Evolutionary conservation across 2,113 vertebrate species (phyloP), one percentile per base, ranked within the genome.

Genomic region (Camelus bactrianus): DNA sequence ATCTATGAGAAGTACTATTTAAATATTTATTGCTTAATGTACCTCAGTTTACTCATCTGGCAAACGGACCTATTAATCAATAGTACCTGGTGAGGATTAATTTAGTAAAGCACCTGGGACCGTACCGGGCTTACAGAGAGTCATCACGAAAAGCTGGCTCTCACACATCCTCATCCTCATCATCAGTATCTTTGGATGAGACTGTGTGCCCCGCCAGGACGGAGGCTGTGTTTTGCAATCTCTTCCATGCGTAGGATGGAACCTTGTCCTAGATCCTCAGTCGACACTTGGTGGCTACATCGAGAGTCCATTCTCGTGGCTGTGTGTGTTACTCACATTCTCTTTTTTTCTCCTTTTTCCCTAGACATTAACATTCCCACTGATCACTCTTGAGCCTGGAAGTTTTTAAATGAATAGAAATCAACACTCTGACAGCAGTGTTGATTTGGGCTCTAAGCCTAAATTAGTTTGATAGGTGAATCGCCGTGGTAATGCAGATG

Each of bases 401-500:
- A 88, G 73, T 84, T 92, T 95, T 75, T 87, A 88, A 95, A 88
- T 89, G 91, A 92, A 32, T 85, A 85, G 84, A 86, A 93, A 70
- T 93, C 93, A 84, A 30, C 92, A 92, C 81, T 81, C 90, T 93
- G 93, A 84, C 69, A 84, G 94, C 88, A 28, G 48, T 90, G 96
- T 69, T 96, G 95, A 91, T 95, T 85, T 87, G 65, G 75, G 79
- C 93, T 93, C 58, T 64, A n/a, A 50, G 58, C 65, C 93, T 84
- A 93, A 93, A 93, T 95, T 75, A 84, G 75, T 65, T 8, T 80
- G 96, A 87, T 83, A 81, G 91, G 95, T 75, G 94, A 92, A 84
- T 95, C 16, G 20, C 83, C 81, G 64, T 24, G 24, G 87, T 60
- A 15, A 83, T 67, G 22, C 62, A 30, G 83, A 86, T 84, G 89